These are phyloP conservation scores for Diachrysia chrysitis DNA, from an alignment of 2,888 invertebrate genomes.

Conservation along the genomic window DNA sequence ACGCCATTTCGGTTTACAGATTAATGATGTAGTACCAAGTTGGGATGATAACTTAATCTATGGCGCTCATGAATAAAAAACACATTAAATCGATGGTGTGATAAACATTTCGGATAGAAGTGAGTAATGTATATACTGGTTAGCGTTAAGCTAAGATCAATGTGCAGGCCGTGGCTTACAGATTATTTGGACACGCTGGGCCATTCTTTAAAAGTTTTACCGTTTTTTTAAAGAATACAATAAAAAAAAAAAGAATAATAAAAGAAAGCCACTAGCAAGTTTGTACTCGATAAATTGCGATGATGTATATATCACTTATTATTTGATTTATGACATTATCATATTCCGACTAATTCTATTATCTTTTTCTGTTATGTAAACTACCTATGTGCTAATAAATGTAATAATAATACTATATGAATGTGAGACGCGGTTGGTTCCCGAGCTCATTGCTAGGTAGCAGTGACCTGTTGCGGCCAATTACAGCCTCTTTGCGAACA, in stretches of 20 bases:
- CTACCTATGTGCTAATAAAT: neutral
- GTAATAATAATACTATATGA: constrained; percentile 4
- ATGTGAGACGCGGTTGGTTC: neutral
- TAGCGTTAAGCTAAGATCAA: constrained; percentile 41
- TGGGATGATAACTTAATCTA: constrained; percentile 78
- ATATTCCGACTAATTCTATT: no score
- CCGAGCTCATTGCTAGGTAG: constrained; percentile 35
- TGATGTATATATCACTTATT: no score
- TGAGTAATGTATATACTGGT: constrained; percentile 61
- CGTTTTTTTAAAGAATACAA: neutral
- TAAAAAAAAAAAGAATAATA: neutral
- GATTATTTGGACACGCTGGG: constrained; percentile 30
- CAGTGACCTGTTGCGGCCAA: constrained; percentile 39
- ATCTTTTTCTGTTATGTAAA: no score
- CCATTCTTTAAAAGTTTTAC: neutral
- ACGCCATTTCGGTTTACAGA: constrained; percentile 56
- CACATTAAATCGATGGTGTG: constrained; percentile 72
- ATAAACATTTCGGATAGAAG: constrained; percentile 60
- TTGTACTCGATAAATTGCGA: no score
- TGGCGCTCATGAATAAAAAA: constrained; percentile 79
- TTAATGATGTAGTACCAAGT: constrained; percentile 54
- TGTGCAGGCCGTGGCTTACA: constrained; percentile 11
- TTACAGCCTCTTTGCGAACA: constrained; percentile 38
- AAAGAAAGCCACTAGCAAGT: no score
- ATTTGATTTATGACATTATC: no score